These are phyloP conservation scores for Doris montereyensis DNA, from an alignment of 2,888 invertebrate species.

Conservation along the genomic window DNA sequence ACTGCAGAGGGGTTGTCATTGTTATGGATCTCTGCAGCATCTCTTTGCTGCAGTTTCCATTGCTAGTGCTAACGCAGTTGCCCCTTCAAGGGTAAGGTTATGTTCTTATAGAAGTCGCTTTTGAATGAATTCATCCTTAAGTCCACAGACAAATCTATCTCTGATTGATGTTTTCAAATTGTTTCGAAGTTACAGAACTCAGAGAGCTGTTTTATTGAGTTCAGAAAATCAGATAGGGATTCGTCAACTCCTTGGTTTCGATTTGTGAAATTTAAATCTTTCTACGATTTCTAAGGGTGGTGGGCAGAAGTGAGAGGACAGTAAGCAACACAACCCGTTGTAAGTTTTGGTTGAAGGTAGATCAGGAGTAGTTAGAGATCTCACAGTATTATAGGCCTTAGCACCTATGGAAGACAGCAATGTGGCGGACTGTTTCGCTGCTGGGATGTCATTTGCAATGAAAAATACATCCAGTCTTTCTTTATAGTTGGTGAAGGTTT, in stretches of 20 bases:
- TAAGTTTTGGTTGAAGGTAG: background rate
- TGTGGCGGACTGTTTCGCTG: too few species aligned
- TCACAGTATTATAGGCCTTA: background rate
- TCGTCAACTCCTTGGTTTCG: background rate
- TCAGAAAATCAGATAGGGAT: background rate
- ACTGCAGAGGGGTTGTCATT: background rate
- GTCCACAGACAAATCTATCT: background rate
- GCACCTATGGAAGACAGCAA: background rate
- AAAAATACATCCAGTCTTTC: background rate
- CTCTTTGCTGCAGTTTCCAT: constrained; percentile 12
- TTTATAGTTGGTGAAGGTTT: background rate
- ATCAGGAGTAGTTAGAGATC: background rate
- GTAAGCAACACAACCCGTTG: background rate
- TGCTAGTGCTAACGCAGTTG: background rate
- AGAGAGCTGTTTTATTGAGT: background rate
- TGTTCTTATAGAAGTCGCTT: background rate
- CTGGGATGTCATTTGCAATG: too few species aligned
- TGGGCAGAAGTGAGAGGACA: background rate
- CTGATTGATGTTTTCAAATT: background rate
- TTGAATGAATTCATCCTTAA: constrained; percentile 3
- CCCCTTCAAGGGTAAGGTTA: background rate
- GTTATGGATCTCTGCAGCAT: background rate
- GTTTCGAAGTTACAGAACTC: background rate
- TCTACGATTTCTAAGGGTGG: background rate
- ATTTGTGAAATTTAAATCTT: constrained; percentile 10